phyloP scores from a whole-genome alignment of 2,113 vertebrate genomes.

The Menura novaehollandiae region DNA sequence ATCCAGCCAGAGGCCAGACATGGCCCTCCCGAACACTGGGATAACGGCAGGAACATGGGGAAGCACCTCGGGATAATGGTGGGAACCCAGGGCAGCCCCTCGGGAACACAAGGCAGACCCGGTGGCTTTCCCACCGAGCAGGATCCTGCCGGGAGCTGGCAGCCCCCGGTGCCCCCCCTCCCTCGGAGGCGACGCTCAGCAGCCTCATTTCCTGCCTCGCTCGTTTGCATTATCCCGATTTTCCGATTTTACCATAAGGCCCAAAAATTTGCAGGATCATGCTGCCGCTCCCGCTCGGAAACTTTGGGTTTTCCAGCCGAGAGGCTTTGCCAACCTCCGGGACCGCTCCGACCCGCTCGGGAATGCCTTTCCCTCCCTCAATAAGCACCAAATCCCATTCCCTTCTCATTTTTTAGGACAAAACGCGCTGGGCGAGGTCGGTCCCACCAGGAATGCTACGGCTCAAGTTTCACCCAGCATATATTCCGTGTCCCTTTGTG shows the following conservation, averaged over 20 bases:
- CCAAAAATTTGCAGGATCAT: background rate
- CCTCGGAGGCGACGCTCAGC: background rate
- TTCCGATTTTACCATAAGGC: background rate
- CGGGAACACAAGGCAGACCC: background rate
- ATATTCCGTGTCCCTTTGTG: fast-evolving
- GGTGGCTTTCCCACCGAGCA: background rate
- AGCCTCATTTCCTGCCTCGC: constrained; percentile 1
- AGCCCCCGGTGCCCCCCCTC: background rate
- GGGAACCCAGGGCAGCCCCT: background rate
- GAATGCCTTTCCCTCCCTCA: background rate
- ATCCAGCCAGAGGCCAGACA: background rate
- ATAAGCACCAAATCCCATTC: fast-evolving
- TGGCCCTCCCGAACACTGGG: fast-evolving
- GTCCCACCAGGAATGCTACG: background rate
- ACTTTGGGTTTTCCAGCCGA: background rate
- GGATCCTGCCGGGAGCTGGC: background rate
- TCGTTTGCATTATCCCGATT: background rate
- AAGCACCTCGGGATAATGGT: background rate
- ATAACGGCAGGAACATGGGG: background rate
- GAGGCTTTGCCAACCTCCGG: background rate
- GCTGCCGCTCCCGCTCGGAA: background rate
- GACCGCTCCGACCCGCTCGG: fast-evolving
- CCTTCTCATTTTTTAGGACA: background rate
- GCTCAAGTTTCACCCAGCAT: background rate
- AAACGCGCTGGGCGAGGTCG: background rate